A percentile compares a stretch with the other conserved stretches of the same genome.
These are phyloP conservation scores for Anniella stebbinsi DNA, from an alignment of 2,797 vertebrate genomes.

Conservation along the genomic window DNA sequence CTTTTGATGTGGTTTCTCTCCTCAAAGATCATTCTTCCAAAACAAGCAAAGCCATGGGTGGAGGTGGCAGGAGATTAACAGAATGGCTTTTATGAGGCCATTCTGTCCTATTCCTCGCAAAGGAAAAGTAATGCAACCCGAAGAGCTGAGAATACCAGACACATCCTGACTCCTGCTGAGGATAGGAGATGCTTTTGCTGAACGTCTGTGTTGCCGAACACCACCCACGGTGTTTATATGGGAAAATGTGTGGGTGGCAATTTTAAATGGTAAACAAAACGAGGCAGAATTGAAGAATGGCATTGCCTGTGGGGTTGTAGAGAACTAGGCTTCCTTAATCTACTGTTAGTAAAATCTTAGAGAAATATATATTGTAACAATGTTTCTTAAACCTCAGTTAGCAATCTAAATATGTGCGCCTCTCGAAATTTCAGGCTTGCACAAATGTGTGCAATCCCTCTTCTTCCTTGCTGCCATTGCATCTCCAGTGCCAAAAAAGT, in stretches of 20 bases:
- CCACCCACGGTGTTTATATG: constrained; percentile 63
- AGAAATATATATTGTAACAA: background rate
- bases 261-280: constrained; percentile 70
- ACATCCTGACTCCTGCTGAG: constrained; percentile 59
- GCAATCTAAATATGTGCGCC: background rate
- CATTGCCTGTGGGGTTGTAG: constrained; percentile 44
- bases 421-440: background rate
- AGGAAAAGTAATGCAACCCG: constrained; percentile 40
- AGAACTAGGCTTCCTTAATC: constrained; percentile 40
- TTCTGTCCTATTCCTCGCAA: constrained; percentile 47
- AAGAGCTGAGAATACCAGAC: constrained; percentile 45
- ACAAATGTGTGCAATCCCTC: background rate
- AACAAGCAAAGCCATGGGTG: background rate
- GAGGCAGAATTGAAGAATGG: constrained; percentile 40
- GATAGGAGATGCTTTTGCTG: constrained; percentile 59
- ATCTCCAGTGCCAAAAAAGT: background rate
- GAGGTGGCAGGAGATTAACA: constrained; percentile 27
- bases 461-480: background rate
- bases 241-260: constrained; percentile 69
- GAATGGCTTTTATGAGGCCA: constrained; percentile 47
- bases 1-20: fast-evolving
- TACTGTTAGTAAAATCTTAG: constrained; percentile 1
- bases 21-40: background rate
- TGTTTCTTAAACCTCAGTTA: background rate
- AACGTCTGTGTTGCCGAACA: constrained; percentile 57